Evolutionary conservation across 2,113 vertebrate genomes (phyloP).

Genomic region (sheep (Ovis aries)): ARS-UI_Ramb_v3.0 NC_056070.1:46305001-46305500

Average conservation of each 20-base stretch:
- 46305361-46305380: no score
- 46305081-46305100: background rate
- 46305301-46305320: rapidly evolving
- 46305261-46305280: constrained; percentile 16
- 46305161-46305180: background rate
- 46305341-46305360: rapidly evolving
- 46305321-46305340: background rate
- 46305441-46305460: background rate
- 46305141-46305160: rapidly evolving
- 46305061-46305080: background rate
- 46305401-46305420: background rate
- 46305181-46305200: rapidly evolving
- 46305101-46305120: background rate
- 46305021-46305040: background rate
- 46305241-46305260: background rate
- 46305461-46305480: background rate
- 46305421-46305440: background rate
- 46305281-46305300: rapidly evolving
- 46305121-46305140: background rate
- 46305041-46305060: background rate
- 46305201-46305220: background rate
- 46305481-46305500: background rate
- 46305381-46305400: rapidly evolving
- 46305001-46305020: rapidly evolving
- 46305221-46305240: background rate